phyloP scores from a whole-genome alignment of 1,140 invertebrate genomes.

The Heliconius himera region DNA sequence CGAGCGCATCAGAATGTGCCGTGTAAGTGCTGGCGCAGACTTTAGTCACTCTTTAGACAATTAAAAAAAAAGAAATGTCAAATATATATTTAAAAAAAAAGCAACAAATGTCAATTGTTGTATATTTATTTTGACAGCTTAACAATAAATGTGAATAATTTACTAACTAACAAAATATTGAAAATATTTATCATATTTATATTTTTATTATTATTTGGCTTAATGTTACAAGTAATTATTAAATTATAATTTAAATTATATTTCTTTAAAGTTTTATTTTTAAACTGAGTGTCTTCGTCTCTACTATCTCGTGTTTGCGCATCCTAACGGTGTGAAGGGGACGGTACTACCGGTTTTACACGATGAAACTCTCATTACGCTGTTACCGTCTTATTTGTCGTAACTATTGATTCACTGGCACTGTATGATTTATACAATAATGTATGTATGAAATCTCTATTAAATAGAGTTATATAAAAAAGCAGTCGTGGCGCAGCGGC shows the following conservation, averaged over 20 bases:
- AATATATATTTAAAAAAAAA: neutral
- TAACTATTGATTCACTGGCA: slow-evolving; percentile 42
- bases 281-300: neutral
- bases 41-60: slow-evolving; percentile 10
- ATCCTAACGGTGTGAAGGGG: slow-evolving; percentile 65
- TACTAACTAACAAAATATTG: too few relatives aligned
- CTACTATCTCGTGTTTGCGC: slow-evolving; percentile 25
- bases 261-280: neutral
- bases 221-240: neutral
- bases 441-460: neutral
- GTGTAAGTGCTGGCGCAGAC: slow-evolving; percentile 31
- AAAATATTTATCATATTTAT: too few relatives aligned
- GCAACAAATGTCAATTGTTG: neutral
- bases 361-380: slow-evolving; percentile 63
- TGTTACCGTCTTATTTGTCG: slow-evolving; percentile 63
- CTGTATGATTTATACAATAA: neutral
- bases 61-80: neutral
- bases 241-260: neutral
- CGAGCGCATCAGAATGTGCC: slow-evolving; percentile 59
- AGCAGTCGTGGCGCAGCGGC: too few relatives aligned
- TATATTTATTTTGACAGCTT: neutral
- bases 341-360: slow-evolving; percentile 76
- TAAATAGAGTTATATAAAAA: neutral
- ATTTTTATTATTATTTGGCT: neutral
- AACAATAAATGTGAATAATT: too few relatives aligned